Base-by-base conservation (phyloP, 2,888 invertebrate species). In the Mimachlamys varia region DNA sequence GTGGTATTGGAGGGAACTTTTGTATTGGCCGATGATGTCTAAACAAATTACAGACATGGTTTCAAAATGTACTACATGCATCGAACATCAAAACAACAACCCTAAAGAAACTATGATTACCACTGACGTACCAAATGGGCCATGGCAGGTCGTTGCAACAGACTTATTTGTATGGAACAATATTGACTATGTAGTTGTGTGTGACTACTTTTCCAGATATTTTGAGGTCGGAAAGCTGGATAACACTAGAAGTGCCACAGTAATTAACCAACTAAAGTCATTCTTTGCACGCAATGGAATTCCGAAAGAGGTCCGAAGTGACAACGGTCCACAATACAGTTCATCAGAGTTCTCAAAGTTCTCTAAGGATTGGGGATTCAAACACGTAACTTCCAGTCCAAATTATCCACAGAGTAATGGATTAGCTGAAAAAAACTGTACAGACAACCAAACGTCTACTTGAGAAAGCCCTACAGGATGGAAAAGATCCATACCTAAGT, bases 281-380 rank as follows among this genome's bases (percentile, higher is more conserved):
- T 89, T 89, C 37, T 92, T 93, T 76, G 91, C 91, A 49, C 89
- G 92, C 88, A 91, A 91, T 89, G 92, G 92, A n/a, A 92, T 92
- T 27, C 91, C 92, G 19, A 33, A 89, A 44, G 62, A 88, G 33
- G 90, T 92, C 17, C 58, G 37, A 27, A 90, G 89, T 55, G 92
- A 92, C 55, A 91, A 92, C 87, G 93, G 91, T 19, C 90, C 91
- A n/a, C 91, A 90, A 33, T 92, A 91, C 87, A 88, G 53, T 49
- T 55, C 87, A n/a, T n/a, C 62, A 17, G 90, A 89, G 33, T 90
- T 55, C 62, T 19, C 15, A n/a, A 55, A 76, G 27, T 92, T 92
- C 49, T 53, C 90, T 13, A 19, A 62, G 44, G 89, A 88, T 10
- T 92, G 53, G 53, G 53, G 53, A 10, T 53, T 53, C 53, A 10